Conservation (phyloP, 2,797 vertebrate species). For the Cetoscarus ocellatus region DNA sequence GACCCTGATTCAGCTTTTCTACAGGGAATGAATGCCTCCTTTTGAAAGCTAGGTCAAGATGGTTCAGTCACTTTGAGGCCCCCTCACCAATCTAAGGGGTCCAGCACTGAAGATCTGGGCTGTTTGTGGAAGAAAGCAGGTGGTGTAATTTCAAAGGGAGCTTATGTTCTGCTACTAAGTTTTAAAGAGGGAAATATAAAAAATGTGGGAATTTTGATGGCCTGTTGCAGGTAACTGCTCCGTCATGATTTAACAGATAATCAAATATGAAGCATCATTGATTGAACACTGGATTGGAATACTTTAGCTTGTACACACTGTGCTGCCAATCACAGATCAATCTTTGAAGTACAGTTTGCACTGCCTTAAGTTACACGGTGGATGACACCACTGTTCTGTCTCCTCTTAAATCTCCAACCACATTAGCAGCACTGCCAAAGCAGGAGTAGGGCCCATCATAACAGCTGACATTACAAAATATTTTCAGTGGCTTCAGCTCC, state of each 20-base stretch:
- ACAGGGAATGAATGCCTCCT: slow-evolving; percentile 58
- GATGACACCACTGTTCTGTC: slow-evolving; percentile 67
- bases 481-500: slow-evolving; percentile 76
- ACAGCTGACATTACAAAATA: slow-evolving; percentile 82
- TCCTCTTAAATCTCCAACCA: slow-evolving; percentile 72
- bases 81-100: slow-evolving; percentile 24
- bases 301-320: neutral
- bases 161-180: slow-evolving; percentile 12
- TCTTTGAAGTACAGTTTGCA: slow-evolving; percentile 53
- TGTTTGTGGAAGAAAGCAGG: slow-evolving; percentile 25
- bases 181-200: neutral
- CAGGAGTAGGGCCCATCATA: slow-evolving; percentile 75
- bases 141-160: slow-evolving; percentile 3
- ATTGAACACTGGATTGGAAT: slow-evolving; percentile 21
- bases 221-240: slow-evolving; percentile 24
- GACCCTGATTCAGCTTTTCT: slow-evolving; percentile 66
- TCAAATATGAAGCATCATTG: slow-evolving; percentile 1
- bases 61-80: slow-evolving; percentile 59
- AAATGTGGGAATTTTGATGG: slow-evolving; percentile 12
- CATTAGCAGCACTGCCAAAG: slow-evolving; percentile 64
- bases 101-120: slow-evolving; percentile 19
- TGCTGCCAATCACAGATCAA: slow-evolving; percentile 33
- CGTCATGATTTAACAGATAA: slow-evolving; percentile 7
- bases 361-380: slow-evolving; percentile 60
- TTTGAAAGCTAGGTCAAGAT: slow-evolving; percentile 56